Evolutionary conservation across 2,888 invertebrate genomes (phyloP), one percentile per base, ranked within the genome.

Genomic region (Pristionchus mayeri): DNA sequence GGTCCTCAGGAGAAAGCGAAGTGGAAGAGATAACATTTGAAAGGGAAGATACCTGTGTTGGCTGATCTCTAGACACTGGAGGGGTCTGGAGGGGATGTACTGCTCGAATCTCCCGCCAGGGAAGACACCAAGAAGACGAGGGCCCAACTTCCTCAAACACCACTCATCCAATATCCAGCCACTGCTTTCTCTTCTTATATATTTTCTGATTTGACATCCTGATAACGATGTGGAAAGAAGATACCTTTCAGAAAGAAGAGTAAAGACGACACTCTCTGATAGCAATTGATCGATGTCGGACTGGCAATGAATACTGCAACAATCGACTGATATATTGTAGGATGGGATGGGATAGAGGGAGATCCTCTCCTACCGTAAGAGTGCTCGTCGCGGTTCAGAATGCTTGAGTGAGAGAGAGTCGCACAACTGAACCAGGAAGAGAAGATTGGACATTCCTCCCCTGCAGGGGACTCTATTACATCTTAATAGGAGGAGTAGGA

Each of bases 221-320:
- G n/a, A 54, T 7, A 44, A 44, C 6, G 6, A 44, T 44, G 13
- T 44, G 13, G 13, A n/a, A 40, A 9, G n/a, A 11, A 24, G 3
- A 75, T 75, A 75, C 75, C 75, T 75, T 30, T 98, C 98, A 0
- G 98, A 97, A 3, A 98, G 94, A 63, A 98, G 94, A 0, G 98
- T 97, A 93, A 98, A 98, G 84, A 98, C 96, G 0, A 98, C 98
- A 0, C 97, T 97, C 93, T 98, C 98, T 6, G 96, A 95, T 92
- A 97, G 97, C 90, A 97, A 94, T 0, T 96, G 96, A 93, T 98
- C 98, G 90, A 98, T 95, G 84, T 90, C 89, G 7, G 86, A 84
- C 80, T 89, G 89, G 48, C 90, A 88, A 78, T 90, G 89, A 24
- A 90, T 87, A 21, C 86, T 83, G 30, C 13, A 80, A n/a, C 3